Conservation (phyloP, 2,113 vertebrate genomes). For the Lagopus leucura region DNA sequence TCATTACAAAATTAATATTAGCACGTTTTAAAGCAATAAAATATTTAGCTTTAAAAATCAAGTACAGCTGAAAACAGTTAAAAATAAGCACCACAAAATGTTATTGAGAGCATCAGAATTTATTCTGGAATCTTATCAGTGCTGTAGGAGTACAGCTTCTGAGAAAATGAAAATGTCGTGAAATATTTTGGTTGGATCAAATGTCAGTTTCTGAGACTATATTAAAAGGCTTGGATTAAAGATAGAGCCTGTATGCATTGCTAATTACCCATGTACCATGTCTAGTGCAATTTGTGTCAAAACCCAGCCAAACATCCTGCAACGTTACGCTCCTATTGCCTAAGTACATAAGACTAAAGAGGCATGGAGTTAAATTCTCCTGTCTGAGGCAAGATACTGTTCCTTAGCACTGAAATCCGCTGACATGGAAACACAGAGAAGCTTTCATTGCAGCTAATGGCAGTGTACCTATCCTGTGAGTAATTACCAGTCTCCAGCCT, state of each 20-base stretch:
- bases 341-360: background rate
- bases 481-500: constrained; percentile 62
- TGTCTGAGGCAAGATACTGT: constrained; percentile 28
- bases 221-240: background rate
- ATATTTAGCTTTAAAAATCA: background rate
- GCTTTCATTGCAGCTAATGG: constrained; percentile 69
- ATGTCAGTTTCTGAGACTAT: background rate
- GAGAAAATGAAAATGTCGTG: background rate
- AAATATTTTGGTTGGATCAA: background rate
- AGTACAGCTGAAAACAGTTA: background rate
- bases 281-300: constrained; percentile 25
- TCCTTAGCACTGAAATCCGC: background rate
- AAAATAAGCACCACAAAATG: background rate
- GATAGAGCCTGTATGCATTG: background rate
- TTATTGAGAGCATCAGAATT: background rate
- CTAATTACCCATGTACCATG: background rate
- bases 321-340: background rate
- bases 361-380: constrained; percentile 47
- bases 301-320: background rate
- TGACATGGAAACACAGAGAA: constrained; percentile 66
- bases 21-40: background rate
- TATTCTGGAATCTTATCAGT: background rate
- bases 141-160: background rate
- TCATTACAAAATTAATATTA: fast-evolving
- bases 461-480: constrained; percentile 66